Conservation (phyloP, 92 coral and sea anemone genomes). For the Zoanthus sansibaricus region DNA sequence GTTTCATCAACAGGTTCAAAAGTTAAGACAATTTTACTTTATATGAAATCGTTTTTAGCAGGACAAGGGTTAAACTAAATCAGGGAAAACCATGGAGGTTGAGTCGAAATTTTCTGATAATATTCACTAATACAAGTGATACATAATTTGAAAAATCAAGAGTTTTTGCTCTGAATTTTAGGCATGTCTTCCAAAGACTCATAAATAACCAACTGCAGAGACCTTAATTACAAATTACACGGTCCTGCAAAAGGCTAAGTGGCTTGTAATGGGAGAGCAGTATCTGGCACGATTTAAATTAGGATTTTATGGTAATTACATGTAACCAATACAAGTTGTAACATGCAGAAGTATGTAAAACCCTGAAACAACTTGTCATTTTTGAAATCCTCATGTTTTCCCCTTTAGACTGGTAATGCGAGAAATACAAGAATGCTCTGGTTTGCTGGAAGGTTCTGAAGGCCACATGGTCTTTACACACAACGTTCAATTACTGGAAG, state of each 20-base stretch:
- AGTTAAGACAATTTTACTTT: no score
- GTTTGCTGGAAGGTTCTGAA: constrained; percentile 49
- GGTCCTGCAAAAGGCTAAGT: background rate
- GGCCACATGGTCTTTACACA: constrained; percentile 52
- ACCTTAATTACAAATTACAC: background rate
- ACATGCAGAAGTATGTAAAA: constrained; percentile 9
- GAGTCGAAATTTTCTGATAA: constrained; percentile 6
- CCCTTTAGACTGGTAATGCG: constrained; percentile 48
- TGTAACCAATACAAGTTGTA: background rate
- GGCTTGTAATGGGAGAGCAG: constrained; percentile 2
- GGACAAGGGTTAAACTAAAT: background rate
- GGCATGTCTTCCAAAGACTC: constrained; percentile 4
- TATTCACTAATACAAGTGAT: background rate
- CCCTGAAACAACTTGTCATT: constrained; percentile 9
- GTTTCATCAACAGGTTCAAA: no score
- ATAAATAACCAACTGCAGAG: background rate
- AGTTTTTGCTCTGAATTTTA: background rate
- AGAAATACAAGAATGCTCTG: constrained; percentile 23
- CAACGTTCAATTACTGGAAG: constrained; percentile 46
- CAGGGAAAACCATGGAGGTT: background rate
- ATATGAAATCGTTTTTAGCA: no score
- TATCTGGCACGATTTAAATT: background rate
- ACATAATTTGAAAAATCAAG: background rate
- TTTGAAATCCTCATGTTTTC: constrained; percentile 18
- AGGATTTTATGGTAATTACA: background rate